Conservation (phyloP, 2,888 invertebrate species). For the Chaitophorus viminalis region DNA sequence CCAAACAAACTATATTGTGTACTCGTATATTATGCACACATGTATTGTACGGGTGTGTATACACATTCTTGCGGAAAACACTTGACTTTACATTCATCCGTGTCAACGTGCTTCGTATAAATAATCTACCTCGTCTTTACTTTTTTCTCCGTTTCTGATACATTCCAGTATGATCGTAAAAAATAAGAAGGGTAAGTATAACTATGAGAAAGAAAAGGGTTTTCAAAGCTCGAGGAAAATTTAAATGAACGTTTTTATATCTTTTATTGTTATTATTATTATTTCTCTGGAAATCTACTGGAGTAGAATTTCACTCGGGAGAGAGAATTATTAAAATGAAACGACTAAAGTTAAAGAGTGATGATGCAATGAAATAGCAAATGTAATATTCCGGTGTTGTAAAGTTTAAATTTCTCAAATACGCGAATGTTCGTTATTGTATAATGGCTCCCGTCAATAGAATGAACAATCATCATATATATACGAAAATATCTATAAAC, state of each 20-base stretch:
- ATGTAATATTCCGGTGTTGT: not conserved
- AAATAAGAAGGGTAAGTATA: not conserved
- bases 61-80: not conserved
- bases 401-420: constrained; percentile 31
- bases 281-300: constrained; percentile 10
- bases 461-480: constrained; percentile 21
- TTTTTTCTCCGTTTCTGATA: constrained; percentile 24
- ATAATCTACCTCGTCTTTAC: constrained; percentile 33
- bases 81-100: constrained; percentile 19
- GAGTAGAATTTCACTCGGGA: constrained; percentile 1
- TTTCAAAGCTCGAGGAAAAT: constrained; percentile 31
- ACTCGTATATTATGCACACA: not conserved
- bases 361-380: not conserved
- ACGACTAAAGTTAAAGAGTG: not conserved
- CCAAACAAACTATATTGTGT: not conserved
- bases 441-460: constrained; percentile 26
- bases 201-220: not conserved
- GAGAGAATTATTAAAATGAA: constrained; percentile 10
- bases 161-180: not conserved
- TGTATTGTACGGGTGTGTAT: not conserved
- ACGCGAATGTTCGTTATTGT: constrained; percentile 26
- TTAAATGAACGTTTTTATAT: constrained; percentile 36
- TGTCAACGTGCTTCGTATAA: constrained; percentile 20
- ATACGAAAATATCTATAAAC: not conserved
- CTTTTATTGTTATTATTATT: constrained; percentile 21